Percentiles rank a stretch among this genome's conserved stretches.
Conservation (phyloP, 1,140 invertebrate species). For the Polypedilum pembai region DNA sequence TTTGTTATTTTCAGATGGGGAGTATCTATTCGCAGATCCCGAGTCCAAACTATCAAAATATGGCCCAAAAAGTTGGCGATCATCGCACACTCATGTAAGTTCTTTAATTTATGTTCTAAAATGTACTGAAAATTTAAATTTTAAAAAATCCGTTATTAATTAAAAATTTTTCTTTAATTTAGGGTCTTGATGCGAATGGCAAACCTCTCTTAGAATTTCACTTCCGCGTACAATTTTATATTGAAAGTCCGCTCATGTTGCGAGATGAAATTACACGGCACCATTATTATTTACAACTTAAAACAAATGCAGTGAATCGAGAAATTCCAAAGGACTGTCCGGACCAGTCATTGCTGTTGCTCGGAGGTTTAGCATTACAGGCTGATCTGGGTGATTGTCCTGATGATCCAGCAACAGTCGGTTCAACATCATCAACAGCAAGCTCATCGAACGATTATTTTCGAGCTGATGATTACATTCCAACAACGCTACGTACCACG, state of each 20-base stretch:
- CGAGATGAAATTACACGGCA: slow-evolving; percentile 84
- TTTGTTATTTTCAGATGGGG: slow-evolving; percentile 68
- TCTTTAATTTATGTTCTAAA: too few species aligned
- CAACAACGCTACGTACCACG: slow-evolving; percentile 50
- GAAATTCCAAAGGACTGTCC: slow-evolving; percentile 57
- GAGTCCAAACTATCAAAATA: slow-evolving; percentile 93
- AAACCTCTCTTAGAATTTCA: slow-evolving; percentile 82
- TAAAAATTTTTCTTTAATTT: slow-evolving; percentile 42
- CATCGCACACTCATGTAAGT: slow-evolving; percentile 84
- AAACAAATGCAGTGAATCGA: slow-evolving; percentile 73
- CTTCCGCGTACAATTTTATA: slow-evolving; percentile 90
- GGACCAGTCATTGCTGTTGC: slow-evolving; percentile 65
- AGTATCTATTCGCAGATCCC: slow-evolving; percentile 88
- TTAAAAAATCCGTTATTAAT: too few species aligned
- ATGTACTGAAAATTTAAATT: too few species aligned
- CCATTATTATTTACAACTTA: slow-evolving; percentile 89
- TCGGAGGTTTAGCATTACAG: slow-evolving; percentile 82
- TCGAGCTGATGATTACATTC: slow-evolving; percentile 67
- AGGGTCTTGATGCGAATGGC: slow-evolving; percentile 84
- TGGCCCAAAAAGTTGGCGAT: slow-evolving; percentile 90
- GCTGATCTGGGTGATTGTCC: slow-evolving; percentile 78
- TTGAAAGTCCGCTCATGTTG: slow-evolving; percentile 77
- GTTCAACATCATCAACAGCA: slow-evolving; percentile 14
- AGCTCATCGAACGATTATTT: slow-evolving; percentile 57
- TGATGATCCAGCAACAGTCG: slow-evolving; percentile 36